These are phyloP conservation scores for Altica lythri DNA, from an alignment of 2,888 invertebrate species.

Conservation along the genomic window DNA sequence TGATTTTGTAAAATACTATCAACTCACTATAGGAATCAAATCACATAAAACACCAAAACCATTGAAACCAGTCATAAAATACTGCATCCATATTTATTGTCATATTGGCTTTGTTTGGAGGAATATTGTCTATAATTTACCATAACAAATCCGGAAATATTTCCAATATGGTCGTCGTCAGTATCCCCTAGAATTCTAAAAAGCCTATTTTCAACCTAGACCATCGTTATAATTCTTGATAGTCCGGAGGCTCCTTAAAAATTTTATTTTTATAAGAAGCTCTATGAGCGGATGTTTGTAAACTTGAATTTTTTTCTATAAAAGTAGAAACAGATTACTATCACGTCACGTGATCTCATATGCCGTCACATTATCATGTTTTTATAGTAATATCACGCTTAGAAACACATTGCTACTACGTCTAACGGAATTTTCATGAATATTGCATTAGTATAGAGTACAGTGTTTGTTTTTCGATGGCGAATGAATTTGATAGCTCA, in stretches of 20 bases:
- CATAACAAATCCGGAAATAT: constrained; percentile 49
- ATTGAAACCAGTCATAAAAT: constrained; percentile 31
- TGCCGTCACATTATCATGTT: too few species aligned
- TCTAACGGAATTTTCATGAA: too few species aligned
- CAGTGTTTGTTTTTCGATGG: too few species aligned
- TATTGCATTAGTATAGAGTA: too few species aligned
- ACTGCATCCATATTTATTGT: constrained; percentile 44
- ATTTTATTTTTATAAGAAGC: too few species aligned
- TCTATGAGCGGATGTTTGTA: too few species aligned
- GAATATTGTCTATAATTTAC: constrained; percentile 52
- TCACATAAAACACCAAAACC: constrained; percentile 27
- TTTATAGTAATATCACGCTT: too few species aligned
- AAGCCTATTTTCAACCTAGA: constrained; percentile 38
- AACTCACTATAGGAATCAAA: constrained; percentile 4
- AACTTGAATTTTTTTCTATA: too few species aligned
- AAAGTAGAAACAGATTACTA: too few species aligned
- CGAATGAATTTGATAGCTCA: too few species aligned
- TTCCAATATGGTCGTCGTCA: constrained; percentile 54
- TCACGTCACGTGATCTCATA: too few species aligned
- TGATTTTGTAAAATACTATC: constrained; percentile 15
- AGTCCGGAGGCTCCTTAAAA: not conserved
- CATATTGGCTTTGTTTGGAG: constrained; percentile 42
- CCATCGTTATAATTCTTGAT: not conserved
- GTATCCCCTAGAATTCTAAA: constrained; percentile 43
- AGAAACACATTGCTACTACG: too few species aligned